Evolutionary conservation across 2,797 vertebrate species (phyloP).

Genomic region (Sitta carolinensis): DNA sequence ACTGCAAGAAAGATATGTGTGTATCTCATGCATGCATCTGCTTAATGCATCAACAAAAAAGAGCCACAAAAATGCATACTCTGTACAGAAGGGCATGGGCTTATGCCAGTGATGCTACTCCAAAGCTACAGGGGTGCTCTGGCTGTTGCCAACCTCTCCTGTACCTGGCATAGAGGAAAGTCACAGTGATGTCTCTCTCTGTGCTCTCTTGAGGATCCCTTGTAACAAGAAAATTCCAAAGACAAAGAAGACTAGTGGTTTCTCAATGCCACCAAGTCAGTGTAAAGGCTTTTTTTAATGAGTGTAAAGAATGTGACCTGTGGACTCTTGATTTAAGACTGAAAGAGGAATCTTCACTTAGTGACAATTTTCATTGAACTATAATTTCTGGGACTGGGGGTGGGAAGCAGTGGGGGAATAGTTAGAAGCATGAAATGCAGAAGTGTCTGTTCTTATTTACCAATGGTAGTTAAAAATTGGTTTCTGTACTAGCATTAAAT

Average conservation of each 20-base stretch:
- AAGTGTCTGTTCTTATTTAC: background rate
- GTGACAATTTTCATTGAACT: background rate
- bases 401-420: background rate
- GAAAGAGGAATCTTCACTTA: background rate
- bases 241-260: background rate
- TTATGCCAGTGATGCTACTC: background rate
- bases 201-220: background rate
- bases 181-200: background rate
- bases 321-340: background rate
- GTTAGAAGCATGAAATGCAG: background rate
- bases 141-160: accelerated
- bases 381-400: background rate
- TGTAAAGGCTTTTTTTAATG: background rate
- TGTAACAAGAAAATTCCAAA: background rate
- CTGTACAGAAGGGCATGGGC: background rate
- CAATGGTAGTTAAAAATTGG: background rate
- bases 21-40: background rate
- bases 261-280: background rate
- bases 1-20: background rate
- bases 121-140: background rate
- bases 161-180: background rate
- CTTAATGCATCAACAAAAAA: background rate
- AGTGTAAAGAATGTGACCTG: background rate
- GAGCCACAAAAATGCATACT: background rate
- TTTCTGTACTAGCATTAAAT: constrained; percentile 25